Percentiles rank a stretch among this genome's conserved stretches.
These are phyloP conservation scores for Dinoponera quadriceps DNA, from an alignment of 1,140 invertebrate species.

Conservation along the genomic window DNA sequence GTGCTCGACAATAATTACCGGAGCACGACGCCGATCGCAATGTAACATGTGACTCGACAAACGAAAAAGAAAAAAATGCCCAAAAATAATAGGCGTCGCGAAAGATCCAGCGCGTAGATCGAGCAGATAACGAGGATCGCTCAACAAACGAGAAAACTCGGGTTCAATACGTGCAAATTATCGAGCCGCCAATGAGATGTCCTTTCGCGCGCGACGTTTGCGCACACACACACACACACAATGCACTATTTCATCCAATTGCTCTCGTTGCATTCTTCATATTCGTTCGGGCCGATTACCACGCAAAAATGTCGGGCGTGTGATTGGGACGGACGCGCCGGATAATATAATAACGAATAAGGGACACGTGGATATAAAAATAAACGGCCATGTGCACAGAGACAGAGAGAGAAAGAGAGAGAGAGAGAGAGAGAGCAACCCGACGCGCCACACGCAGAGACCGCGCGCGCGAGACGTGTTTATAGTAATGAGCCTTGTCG, in stretches of 20 bases:
- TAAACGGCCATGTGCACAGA: constrained; percentile 62
- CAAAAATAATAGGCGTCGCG: not conserved
- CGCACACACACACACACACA: no score
- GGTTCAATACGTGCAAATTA: not conserved
- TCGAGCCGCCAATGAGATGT: not conserved
- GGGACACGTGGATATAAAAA: constrained; percentile 68
- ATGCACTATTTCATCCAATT: not conserved
- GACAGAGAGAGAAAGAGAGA: constrained; percentile 8
- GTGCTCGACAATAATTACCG: no score
- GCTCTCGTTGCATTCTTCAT: constrained; percentile 69
- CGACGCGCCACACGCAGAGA: constrained; percentile 81
- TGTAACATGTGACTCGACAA: no score
- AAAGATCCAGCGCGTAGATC: not conserved
- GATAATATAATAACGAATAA: constrained; percentile 72
- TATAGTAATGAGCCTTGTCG: constrained; percentile 86
- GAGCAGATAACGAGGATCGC: not conserved
- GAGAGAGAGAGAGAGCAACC: constrained; percentile 45
- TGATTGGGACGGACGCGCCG: constrained; percentile 61
- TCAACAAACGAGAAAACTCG: not conserved
- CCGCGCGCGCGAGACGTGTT: constrained; percentile 81
- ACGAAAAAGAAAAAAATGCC: not conserved
- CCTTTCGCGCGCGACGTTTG: not conserved
- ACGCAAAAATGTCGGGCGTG: constrained; percentile 51
- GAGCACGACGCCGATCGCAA: no score
- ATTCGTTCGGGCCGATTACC: not conserved